Base-by-base conservation (phyloP, 2,113 vertebrate species). In the Colossoma macropomum region DNA sequence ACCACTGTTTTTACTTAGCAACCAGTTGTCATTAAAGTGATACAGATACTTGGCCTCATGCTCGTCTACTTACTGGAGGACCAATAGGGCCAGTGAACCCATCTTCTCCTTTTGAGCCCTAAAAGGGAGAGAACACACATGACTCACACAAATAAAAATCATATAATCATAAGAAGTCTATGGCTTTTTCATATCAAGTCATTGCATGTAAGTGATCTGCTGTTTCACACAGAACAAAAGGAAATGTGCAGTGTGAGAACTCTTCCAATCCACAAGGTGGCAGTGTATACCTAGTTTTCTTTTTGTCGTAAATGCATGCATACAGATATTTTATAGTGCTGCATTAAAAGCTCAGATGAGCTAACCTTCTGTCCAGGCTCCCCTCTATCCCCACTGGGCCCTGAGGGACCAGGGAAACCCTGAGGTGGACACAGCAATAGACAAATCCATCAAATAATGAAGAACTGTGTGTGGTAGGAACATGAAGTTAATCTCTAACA, bases 71-170 rank as follows among this genome's bases (percentile, higher is more conserved):
- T 92, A 96, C 96, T 32, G 89, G 89, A 63, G 87, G 78, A 4
- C 96, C 96, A 17, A 86, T 71, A 54, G 91, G 79, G 19, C 96
- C 95, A 15, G 84, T 80, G 23, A 89, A 90, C 21, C 96, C 96
- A 0, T 76, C 87, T 71, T 94, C 93, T n/a, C 95, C 96, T 86
- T 93, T 94, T 79, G 77, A 78, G 4, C 96, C 96, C 96, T 96
- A 84, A 7, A 90, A 83, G 81, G 79, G 38, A 91, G 69, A 90
- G 19, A 84, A 74, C 75, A 68, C 15, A 52, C 16, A 81, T 59
- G 34, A 81, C 4, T 34, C 21, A 65, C n/a, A 41, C 11, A 27
- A 65, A 66, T 9, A 15, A 34, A 28, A 32, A 17, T n/a, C 41
- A 34, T 2, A 9, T 2, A 75, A 38, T n/a, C 1, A 65, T 45